Evolutionary conservation across 2,113 vertebrate genomes (phyloP).

Genomic region (Anhinga anhinga): DNA sequence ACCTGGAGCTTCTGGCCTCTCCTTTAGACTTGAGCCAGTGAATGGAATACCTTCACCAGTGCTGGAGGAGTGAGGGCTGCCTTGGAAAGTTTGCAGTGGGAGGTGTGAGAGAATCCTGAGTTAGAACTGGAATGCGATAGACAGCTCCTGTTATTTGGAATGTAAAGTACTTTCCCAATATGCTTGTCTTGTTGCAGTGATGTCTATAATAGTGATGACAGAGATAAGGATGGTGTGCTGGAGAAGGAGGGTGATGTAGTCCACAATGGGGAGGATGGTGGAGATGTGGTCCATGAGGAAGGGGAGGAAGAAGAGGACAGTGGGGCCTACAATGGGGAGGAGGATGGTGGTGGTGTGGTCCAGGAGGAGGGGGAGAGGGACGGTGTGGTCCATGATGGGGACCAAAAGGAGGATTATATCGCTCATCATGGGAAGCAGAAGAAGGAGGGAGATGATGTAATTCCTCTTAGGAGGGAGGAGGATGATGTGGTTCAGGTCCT

Average conservation of each 20-base stretch:
- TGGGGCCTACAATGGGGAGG: neutral
- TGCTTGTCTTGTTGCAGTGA: neutral
- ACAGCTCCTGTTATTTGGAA: constrained; percentile 4
- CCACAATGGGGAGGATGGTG: neutral
- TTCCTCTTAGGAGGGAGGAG: neutral
- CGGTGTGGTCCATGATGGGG: neutral
- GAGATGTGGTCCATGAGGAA: neutral
- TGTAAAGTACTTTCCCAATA: neutral
- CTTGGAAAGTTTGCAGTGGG: constrained; percentile 58
- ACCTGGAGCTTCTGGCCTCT: neutral
- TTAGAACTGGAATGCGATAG: constrained; percentile 50
- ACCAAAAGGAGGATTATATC: neutral
- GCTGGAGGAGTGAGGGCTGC: neutral
- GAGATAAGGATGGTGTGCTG: neutral
- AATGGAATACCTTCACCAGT: neutral
- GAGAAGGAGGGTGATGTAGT: neutral
- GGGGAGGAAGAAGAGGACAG: neutral
- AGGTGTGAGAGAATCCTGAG: constrained; percentile 48
- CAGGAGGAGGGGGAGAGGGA: neutral
- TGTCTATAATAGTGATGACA: neutral
- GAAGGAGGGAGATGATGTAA: neutral
- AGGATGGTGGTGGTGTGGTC: neutral
- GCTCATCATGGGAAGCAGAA: neutral
- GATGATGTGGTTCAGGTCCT: neutral
- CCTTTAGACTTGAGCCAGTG: neutral